Percentiles rank a stretch among this genome's conserved stretches.
Evolutionary conservation across 2,113 vertebrate species (phyloP).

Genomic region (Tringa solitaria): DNA sequence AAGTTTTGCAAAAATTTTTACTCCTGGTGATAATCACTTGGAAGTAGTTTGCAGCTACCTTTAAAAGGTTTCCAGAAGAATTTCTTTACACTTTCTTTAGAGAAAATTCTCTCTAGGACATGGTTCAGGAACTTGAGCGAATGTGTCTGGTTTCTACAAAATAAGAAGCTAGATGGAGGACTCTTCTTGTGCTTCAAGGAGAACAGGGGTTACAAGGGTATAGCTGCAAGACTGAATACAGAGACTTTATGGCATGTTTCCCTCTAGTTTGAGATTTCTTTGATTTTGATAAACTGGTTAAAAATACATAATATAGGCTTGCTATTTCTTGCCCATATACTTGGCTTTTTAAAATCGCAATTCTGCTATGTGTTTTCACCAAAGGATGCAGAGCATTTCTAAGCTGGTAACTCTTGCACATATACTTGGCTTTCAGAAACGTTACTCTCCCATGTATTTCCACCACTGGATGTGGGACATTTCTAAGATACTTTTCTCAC

Average conservation of each 20-base stretch:
- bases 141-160: neutral
- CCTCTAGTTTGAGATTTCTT: neutral
- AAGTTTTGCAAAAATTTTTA: neutral
- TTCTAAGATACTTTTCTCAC: neutral
- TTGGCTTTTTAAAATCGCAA: neutral
- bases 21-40: neutral
- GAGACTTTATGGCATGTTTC: neutral
- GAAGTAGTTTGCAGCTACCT: neutral
- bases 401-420: neutral
- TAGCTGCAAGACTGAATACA: neutral
- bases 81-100: neutral
- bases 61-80: neutral
- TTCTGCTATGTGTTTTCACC: neutral
- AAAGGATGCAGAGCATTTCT: neutral
- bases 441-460: neutral
- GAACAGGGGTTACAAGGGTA: neutral
- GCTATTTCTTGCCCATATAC: neutral
- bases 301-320: neutral
- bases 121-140: neutral
- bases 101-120: neutral
- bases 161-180: neutral
- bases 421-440: neutral
- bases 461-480: neutral
- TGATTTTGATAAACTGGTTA: neutral
- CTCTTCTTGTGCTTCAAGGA: neutral